Conservation (phyloP, 2,113 vertebrate genomes). For the Rhabdornis inornatus region DNA sequence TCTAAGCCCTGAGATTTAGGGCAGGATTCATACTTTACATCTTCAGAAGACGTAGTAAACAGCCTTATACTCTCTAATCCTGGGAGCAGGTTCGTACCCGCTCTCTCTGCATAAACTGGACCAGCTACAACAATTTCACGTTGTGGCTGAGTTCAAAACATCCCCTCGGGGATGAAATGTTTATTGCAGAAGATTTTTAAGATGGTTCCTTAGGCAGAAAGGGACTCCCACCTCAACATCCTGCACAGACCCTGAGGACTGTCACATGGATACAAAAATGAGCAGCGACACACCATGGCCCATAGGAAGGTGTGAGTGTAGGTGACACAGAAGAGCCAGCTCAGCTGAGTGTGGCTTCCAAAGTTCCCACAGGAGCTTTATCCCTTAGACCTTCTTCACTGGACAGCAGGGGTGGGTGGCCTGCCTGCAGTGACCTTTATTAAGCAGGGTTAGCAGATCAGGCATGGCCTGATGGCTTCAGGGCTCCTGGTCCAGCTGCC, state of each 20-base stretch:
- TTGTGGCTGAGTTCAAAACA: slow-evolving; percentile 52
- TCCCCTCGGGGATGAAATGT: slow-evolving; percentile 54
- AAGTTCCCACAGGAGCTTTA: not conserved
- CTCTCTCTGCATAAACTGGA: slow-evolving; percentile 52
- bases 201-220: not conserved
- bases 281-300: too few relatives aligned
- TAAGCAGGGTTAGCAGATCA: not conserved
- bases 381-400: not conserved
- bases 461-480: not conserved
- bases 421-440: not conserved
- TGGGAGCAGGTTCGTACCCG: slow-evolving; percentile 73
- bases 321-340: not conserved
- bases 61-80: slow-evolving; percentile 68
- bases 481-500: not conserved
- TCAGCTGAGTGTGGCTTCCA: not conserved
- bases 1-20: slow-evolving; percentile 73
- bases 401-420: not conserved
- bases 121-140: slow-evolving; percentile 55
- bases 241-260: not conserved
- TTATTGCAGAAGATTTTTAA: slow-evolving; percentile 56
- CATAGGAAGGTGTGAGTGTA: rapidly evolving
- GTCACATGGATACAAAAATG: rapidly evolving
- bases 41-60: slow-evolving; percentile 73
- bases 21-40: slow-evolving; percentile 67
- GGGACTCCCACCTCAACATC: not conserved